A percentile compares a stretch with the other conserved stretches of the same genome.
Conservation (phyloP, 2,113 vertebrate species). For the Urocitellus parryii region DNA sequence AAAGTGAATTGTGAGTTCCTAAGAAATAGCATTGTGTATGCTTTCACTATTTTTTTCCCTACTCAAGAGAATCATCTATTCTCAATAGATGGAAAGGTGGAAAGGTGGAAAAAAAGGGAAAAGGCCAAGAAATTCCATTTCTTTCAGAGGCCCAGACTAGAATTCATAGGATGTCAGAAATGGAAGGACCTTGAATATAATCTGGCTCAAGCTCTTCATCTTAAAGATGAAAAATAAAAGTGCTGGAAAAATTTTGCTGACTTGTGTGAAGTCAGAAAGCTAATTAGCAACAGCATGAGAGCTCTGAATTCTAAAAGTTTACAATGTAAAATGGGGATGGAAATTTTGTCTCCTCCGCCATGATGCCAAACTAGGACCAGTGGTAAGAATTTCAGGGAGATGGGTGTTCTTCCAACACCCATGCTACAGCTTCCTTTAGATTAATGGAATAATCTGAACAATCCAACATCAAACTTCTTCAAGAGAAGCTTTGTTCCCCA, state of each 20-base stretch:
- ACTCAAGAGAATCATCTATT: constrained; percentile 2
- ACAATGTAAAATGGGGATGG: neutral
- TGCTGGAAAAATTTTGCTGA: neutral
- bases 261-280: neutral
- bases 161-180: constrained; percentile 54
- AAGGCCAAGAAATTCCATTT: neutral
- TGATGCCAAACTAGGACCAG: neutral
- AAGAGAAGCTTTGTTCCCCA: neutral
- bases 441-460: neutral
- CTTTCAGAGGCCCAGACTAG: neutral
- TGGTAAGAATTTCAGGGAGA: neutral
- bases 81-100: neutral
- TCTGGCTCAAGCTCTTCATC: neutral
- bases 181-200: constrained; percentile 13
- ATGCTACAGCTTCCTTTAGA: neutral
- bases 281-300: neutral
- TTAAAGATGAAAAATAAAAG: neutral
- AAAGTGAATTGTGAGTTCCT: neutral
- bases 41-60: neutral
- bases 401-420: neutral
- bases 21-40: neutral
- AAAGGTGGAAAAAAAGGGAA: neutral
- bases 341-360: neutral
- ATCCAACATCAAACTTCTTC: neutral
- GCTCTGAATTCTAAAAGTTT: neutral